Evolutionary conservation across 1,140 invertebrate genomes (phyloP).

Genomic region (Drosophila burlai): DNA sequence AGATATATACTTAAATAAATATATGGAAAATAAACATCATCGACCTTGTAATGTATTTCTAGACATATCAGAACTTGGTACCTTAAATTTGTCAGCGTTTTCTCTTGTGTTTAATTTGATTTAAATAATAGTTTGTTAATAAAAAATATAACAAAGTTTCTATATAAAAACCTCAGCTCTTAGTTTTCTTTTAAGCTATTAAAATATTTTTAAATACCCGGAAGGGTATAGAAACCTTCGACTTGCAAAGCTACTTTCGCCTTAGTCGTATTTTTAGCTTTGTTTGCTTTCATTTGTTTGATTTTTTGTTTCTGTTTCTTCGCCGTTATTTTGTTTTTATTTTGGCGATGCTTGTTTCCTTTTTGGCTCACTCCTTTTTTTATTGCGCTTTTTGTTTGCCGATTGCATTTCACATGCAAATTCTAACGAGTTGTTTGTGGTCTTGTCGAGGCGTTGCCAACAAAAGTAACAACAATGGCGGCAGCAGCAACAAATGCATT

Average conservation of each 20-base stretch:
- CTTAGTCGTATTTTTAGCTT: neutral
- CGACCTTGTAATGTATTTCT: too few species aligned
- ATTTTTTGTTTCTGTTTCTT: constrained; percentile 11
- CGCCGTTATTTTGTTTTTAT: constrained; percentile 9
- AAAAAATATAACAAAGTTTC: neutral
- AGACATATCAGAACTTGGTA: neutral
- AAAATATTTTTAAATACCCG: neutral
- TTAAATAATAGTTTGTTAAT: neutral
- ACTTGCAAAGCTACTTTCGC: neutral
- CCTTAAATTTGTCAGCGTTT: neutral
- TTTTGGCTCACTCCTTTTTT: constrained; percentile 4
- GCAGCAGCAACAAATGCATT: constrained; percentile 8
- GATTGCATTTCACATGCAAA: constrained; percentile 78
- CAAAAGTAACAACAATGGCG: constrained; percentile 37
- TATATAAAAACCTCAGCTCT: neutral
- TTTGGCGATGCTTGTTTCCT: constrained; percentile 9
- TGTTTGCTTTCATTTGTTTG: constrained; percentile 17
- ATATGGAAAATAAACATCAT: neutral
- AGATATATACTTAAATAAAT: neutral
- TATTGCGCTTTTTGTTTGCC: constrained; percentile 42
- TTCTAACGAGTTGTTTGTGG: constrained; percentile 80
- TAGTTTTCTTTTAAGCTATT: neutral
- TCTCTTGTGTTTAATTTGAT: neutral
- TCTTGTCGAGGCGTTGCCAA: constrained; percentile 60
- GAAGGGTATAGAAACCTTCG: neutral